phyloP scores from a whole-genome alignment of 92 coral and sea anemone species.

The Plumapathes pennacea region DNA sequence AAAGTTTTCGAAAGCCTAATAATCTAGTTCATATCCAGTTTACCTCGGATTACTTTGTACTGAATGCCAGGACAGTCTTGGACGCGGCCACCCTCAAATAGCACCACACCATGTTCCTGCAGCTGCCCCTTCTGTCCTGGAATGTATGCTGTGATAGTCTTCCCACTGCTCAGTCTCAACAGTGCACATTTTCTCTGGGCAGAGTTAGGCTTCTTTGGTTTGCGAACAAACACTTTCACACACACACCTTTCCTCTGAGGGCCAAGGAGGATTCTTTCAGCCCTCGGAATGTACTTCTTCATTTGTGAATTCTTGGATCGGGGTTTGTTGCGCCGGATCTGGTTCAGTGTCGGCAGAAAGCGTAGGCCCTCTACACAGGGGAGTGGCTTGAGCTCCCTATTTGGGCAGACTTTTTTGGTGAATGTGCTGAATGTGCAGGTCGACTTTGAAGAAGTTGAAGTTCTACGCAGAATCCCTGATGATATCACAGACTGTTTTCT shows the following conservation, averaged over 20 bases:
- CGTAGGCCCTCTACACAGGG: conserved; percentile 39
- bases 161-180: conserved; percentile 84
- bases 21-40: conserved; percentile 80
- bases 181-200: conserved; percentile 96
- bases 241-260: conserved; percentile 97
- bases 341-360: conserved; percentile 82
- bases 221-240: conserved; percentile 84
- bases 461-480: too few species aligned
- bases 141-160: conserved; percentile 89
- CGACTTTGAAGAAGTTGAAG: too few species aligned
- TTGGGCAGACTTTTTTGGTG: conserved; percentile 6
- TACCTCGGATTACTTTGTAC: conserved; percentile 87
- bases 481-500: too few species aligned
- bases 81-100: conserved; percentile 94
- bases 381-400: conserved; percentile 1
- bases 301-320: conserved; percentile 62
- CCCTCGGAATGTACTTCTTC: conserved; percentile 57
- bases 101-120: conserved; percentile 96
- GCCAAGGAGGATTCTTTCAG: conserved; percentile 77
- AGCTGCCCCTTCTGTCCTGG: conserved; percentile 86
- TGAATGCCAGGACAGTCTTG: conserved; percentile 98
- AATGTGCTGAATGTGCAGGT: not conserved
- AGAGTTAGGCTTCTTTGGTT: conserved; percentile 97
- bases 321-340: conserved; percentile 80
- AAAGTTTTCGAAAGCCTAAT: too few species aligned